A percentile compares a stretch with the other conserved stretches of the same genome.
phyloP scores from a whole-genome alignment of 2,888 invertebrate species.

The Eupithecia abbreviata region DNA sequence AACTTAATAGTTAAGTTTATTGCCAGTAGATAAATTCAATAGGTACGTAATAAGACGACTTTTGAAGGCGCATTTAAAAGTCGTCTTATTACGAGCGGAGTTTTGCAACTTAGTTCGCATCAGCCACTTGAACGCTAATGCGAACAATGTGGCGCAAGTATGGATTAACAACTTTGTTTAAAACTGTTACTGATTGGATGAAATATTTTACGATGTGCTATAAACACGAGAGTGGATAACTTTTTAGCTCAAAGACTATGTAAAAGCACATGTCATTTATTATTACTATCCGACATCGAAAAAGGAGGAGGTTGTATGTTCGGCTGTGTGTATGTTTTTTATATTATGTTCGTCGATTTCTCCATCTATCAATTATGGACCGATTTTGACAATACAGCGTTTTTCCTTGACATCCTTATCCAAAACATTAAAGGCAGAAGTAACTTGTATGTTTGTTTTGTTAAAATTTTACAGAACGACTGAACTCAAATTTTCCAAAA shows the following conservation, averaged over 20 bases:
- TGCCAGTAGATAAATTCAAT: constrained; percentile 57
- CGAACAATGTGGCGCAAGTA: neutral
- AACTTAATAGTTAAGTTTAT: constrained; percentile 53
- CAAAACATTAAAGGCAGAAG: neutral
- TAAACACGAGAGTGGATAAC: neutral
- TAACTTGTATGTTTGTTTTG: neutral
- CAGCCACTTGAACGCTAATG: neutral
- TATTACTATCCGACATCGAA: too few species aligned
- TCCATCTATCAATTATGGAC: too few species aligned
- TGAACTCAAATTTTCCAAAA: neutral
- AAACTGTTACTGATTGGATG: neutral
- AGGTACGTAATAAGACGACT: neutral
- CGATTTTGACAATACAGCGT: too few species aligned
- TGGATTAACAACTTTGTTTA: neutral
- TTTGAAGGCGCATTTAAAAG: neutral
- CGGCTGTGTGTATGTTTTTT: too few species aligned
- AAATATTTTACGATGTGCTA: neutral
- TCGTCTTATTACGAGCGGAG: neutral
- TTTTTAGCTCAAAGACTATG: neutral
- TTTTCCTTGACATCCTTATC: neutral
- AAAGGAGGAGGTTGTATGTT: too few species aligned
- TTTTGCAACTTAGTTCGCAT: neutral
- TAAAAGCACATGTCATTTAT: neutral
- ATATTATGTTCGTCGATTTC: too few species aligned
- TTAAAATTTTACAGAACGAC: neutral